Base-by-base conservation (phyloP, 1,140 invertebrate species). In the Mylabris phalerata region DNA sequence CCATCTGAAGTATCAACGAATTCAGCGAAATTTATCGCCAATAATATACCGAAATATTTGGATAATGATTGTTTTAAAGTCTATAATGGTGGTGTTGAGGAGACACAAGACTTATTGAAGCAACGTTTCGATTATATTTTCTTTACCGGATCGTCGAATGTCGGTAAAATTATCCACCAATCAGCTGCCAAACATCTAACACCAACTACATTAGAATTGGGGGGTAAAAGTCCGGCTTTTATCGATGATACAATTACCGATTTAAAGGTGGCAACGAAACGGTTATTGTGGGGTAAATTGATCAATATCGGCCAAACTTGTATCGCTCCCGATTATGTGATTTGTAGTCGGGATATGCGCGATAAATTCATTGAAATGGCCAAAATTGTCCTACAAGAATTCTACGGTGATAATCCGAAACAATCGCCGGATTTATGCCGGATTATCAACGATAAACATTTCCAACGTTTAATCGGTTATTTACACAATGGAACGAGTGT, bases 81-180 rank as follows among this genome's bases (percentile, higher is more conserved):
- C n/a, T 74, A 88, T 4, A 77, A 79, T 62, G 95, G 93, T 50
- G 94, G 90, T 41, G 76, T 92, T 3, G 68, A 81, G 25, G 92
- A 95, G 77, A 95, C 92, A 0, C 86, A 85, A 2, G 86, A 88
- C 67, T 70, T 99, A 4, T 77, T 98, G 7, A 89, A 93, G 63
- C 81, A 96, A 68, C 84, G 83, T 69, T 99, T 96, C 73, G 97
- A 99, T 78, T 93, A 97, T 71, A 98, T 99, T 60, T 95, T 98
- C 77, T 99, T 92, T 72, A 99, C 97, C 2, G 97, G 96, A 0
- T 92, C 89, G 40, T 84, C 88, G 1, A 72, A 71, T 47, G 88
- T 98, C 19, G 95, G 92, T 9, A 88, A 85, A 77, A 88, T 97
- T 59, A 81, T 99, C 2, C 88, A 93, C 70, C 80, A 83, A 49